Evolutionary conservation across 2,797 vertebrate species (phyloP).

Genomic region (Aulostomus chinensis): DNA sequence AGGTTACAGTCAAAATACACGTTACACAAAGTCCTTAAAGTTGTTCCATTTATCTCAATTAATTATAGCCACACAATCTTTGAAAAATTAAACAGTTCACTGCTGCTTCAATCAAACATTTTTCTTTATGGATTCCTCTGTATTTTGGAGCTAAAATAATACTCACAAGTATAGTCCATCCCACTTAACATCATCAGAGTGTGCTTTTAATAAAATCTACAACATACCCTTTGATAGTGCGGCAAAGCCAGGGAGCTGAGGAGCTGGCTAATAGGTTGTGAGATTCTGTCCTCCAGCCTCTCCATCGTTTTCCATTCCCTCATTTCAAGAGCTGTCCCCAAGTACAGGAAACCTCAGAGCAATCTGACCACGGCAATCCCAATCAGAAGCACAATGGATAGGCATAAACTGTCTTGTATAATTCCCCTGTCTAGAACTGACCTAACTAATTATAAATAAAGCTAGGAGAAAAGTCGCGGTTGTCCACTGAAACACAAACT

Average conservation of each 20-base stretch:
- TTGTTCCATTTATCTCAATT: no score
- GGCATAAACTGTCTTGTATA: slow-evolving; percentile 2
- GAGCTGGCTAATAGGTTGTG: slow-evolving; percentile 77
- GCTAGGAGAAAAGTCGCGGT: slow-evolving; percentile 14
- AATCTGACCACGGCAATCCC: slow-evolving; percentile 14
- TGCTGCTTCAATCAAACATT: no score
- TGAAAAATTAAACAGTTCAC: no score
- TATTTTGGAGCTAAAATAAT: no score
- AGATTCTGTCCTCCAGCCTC: slow-evolving; percentile 69
- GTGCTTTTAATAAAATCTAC: slow-evolving; percentile 5
- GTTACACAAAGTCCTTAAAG: no score
- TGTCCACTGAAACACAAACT: slow-evolving; percentile 6
- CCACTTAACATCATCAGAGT: no score
- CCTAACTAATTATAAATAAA: slow-evolving; percentile 18
- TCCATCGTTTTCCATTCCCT: slow-evolving; percentile 73
- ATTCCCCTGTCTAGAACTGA: slow-evolving; percentile 1
- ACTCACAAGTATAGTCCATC: no score
- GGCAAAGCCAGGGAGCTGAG: slow-evolving; percentile 80
- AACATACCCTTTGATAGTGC: slow-evolving; percentile 81
- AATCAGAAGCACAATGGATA: neutral
- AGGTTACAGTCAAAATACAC: no score
- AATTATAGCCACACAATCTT: no score
- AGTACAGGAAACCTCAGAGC: slow-evolving; percentile 16
- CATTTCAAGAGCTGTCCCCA: slow-evolving; percentile 44
- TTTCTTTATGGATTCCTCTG: no score